phyloP scores from a whole-genome alignment of 2,797 vertebrate species.

The Odontamblyopus lacepedii region DNA sequence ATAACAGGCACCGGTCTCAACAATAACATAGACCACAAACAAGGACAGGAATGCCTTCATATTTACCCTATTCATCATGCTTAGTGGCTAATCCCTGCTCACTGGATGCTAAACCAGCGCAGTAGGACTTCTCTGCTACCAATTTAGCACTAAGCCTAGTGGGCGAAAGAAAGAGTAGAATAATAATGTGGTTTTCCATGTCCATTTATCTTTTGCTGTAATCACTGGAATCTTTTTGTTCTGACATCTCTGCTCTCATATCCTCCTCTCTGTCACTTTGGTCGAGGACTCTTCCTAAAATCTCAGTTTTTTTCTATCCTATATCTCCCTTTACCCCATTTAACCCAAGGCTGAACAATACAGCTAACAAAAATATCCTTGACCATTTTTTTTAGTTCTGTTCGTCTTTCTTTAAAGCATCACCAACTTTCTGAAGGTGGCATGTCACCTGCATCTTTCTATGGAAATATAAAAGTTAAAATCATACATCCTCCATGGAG shows the following conservation, averaged over 20 bases:
- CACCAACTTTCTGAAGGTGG: too few relatives aligned
- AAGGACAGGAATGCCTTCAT: slow-evolving; percentile 68
- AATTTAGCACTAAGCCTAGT: slow-evolving; percentile 65
- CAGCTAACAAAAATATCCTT: not conserved
- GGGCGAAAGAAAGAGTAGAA: slow-evolving; percentile 58
- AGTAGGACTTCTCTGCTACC: slow-evolving; percentile 70
- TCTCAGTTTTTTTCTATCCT: slow-evolving; percentile 11
- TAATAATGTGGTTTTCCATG: slow-evolving; percentile 62
- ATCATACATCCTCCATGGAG: too few relatives aligned
- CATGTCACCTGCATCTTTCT: too few relatives aligned
- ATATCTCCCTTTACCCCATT: slow-evolving; percentile 12
- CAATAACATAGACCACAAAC: slow-evolving; percentile 75
- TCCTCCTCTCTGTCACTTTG: slow-evolving; percentile 23
- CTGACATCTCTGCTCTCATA: slow-evolving; percentile 33
- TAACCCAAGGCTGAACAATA: not conserved
- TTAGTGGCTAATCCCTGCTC: slow-evolving; percentile 58
- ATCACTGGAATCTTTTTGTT: slow-evolving; percentile 49
- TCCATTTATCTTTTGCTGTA: slow-evolving; percentile 54
- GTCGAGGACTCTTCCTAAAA: slow-evolving; percentile 13
- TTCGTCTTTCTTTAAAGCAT: not conserved
- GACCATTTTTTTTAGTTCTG: not conserved
- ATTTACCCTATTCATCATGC: slow-evolving; percentile 68
- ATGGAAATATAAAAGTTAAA: too few relatives aligned
- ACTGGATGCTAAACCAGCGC: slow-evolving; percentile 60
- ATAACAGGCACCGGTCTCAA: slow-evolving; percentile 59